Percentiles rank a stretch among this genome's conserved stretches.
Conservation (phyloP, 1,140 invertebrate species). For the Gonatopus flavifemur region DNA sequence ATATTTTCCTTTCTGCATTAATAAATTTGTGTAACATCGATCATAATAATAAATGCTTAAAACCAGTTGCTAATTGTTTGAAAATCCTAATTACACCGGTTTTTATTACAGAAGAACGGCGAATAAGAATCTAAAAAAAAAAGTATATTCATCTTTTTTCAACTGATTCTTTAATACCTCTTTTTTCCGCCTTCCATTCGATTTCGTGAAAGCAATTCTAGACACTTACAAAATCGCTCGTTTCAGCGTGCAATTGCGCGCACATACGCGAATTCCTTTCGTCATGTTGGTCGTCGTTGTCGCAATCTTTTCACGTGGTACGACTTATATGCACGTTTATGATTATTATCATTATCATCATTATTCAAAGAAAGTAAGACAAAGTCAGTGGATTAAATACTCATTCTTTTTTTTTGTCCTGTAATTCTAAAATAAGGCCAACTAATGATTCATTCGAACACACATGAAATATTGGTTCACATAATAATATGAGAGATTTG, state of each 20-base stretch:
- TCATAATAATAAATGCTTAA: too few species aligned
- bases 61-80: too few species aligned
- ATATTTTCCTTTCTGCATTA: too few species aligned
- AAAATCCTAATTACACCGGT: too few species aligned
- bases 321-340: neutral
- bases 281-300: conserved; percentile 9
- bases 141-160: too few species aligned
- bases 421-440: neutral
- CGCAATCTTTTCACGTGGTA: conserved; percentile 2
- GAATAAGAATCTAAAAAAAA: too few species aligned
- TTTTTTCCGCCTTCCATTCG: neutral
- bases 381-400: neutral
- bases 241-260: conserved; percentile 3
- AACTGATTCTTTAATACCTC: neutral
- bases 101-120: too few species aligned
- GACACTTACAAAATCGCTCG: conserved; percentile 21
- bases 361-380: neutral
- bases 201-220: conserved; percentile 4
- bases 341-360: neutral
- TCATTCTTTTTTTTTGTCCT: neutral
- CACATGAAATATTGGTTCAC: too few species aligned
- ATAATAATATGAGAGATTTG: too few species aligned
- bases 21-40: too few species aligned
- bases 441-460: neutral
- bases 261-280: conserved; percentile 24